Evolutionary conservation across 2,113 vertebrate species (phyloP).

Genomic region (Phylloscopus trochiloides): DNA sequence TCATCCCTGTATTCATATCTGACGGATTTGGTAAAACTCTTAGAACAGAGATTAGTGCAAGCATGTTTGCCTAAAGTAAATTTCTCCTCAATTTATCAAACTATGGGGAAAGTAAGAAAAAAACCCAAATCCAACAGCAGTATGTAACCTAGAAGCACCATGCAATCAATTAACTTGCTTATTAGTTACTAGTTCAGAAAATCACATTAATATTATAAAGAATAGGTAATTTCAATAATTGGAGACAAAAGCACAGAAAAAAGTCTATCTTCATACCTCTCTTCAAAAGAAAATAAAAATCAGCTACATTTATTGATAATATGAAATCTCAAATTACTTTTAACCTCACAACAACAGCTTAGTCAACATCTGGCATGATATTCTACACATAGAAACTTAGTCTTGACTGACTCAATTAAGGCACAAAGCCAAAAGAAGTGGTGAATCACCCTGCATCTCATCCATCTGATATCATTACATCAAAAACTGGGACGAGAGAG

Average conservation of each 20-base stretch:
- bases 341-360: constrained; percentile 32
- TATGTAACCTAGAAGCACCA: background rate
- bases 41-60: background rate
- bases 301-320: background rate
- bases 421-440: constrained; percentile 5
- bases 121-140: background rate
- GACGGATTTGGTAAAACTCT: background rate
- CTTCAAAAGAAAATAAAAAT: constrained; percentile 8
- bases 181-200: background rate
- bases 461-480: background rate
- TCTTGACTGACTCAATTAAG: constrained; percentile 50
- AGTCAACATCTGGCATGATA: constrained; percentile 54
- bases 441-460: constrained; percentile 11
- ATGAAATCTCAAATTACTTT: constrained; percentile 14
- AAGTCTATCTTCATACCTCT: background rate
- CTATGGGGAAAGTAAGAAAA: background rate
- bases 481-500: background rate
- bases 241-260: background rate
- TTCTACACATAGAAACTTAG: constrained; percentile 30
- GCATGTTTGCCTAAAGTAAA: background rate
- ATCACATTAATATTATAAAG: background rate
- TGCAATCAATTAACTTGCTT: background rate
- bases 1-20: background rate
- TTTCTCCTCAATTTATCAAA: background rate
- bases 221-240: background rate